phyloP scores from a whole-genome alignment of 2,113 vertebrate species.

The Turdus rufiventris region DNA sequence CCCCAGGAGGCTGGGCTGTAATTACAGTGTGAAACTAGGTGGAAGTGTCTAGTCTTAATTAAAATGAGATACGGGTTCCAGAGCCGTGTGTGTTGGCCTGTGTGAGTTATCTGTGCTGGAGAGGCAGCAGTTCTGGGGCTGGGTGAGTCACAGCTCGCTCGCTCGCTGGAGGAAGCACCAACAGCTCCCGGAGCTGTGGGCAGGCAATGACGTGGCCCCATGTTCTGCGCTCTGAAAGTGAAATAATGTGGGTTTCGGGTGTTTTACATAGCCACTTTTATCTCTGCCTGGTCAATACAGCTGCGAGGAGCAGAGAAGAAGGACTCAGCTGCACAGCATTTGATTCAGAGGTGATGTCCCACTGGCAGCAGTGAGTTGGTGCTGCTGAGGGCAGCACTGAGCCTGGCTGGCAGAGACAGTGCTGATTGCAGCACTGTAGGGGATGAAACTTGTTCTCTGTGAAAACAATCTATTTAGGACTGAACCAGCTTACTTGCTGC shows the following conservation, averaged over 20 bases:
- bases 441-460: neutral
- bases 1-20: neutral
- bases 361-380: neutral
- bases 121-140: neutral
- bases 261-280: neutral
- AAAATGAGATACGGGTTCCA: neutral
- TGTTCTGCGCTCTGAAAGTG: neutral
- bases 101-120: neutral
- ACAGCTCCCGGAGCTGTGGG: accelerated
- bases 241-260: neutral
- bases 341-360: accelerated
- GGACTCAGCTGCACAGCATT: neutral
- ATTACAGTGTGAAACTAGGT: neutral
- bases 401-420: neutral
- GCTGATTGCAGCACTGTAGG: accelerated
- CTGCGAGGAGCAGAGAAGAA: neutral
- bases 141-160: accelerated
- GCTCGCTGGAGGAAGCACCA: neutral
- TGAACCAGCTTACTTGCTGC: neutral
- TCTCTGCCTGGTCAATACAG: neutral
- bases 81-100: accelerated
- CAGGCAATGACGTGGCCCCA: neutral
- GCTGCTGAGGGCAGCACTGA: constrained; percentile 16
- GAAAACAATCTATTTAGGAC: neutral
- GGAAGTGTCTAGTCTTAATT: constrained; percentile 4